Base-by-base conservation (phyloP, 2,888 invertebrate genomes). In the Melanargia galathea region DNA sequence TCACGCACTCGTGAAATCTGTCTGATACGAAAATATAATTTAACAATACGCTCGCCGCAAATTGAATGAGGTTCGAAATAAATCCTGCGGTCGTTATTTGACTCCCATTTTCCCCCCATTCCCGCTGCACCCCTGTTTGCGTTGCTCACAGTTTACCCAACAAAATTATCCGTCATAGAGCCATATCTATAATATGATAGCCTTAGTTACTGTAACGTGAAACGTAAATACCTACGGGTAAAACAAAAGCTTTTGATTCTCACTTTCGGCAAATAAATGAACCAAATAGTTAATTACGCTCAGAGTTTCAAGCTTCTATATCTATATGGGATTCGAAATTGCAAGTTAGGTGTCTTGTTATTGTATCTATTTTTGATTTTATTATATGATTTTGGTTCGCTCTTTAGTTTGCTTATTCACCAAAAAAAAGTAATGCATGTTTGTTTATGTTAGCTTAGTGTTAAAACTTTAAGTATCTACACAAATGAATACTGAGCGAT, bases 61-160 rank as follows among this genome's bases (percentile, higher is more conserved):
- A 90, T 88, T 90, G 88, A 88, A 90, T 89, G 83, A 87, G 81
- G 82, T 84, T 87, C 81, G 82, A 85, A 84, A 89, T 89, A 89
- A 89, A 89, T 89, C 86, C 85, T 78, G 84, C 82, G 83, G 86
- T 83, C 84, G 86, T 82, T 84, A 83, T 82, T 84, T 85, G 86
- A 84, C 84, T 87, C 82, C 80, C 84, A 82, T 73, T 83, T 80
- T 75, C 80, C 78, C 79, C 82, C 79, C 82, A 76, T 80, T 81
- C 80, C 79, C 76, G 80, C 80, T 79, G 82, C 85, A 79, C 85
- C 87, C 85, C 82, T 81, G 84, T 86, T 86, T 86, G 84, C 79
- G 78, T 79, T 81, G 79, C 78, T 80, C 79, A 79, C 78, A 75
- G 81, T 82, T 81, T 75, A 81, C 77, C 76, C 74, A 73, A 77